Percentiles rank a stretch among this genome's conserved stretches.
Conservation (phyloP, 2,797 vertebrate species). For the Sebastolobus altivelis region DNA sequence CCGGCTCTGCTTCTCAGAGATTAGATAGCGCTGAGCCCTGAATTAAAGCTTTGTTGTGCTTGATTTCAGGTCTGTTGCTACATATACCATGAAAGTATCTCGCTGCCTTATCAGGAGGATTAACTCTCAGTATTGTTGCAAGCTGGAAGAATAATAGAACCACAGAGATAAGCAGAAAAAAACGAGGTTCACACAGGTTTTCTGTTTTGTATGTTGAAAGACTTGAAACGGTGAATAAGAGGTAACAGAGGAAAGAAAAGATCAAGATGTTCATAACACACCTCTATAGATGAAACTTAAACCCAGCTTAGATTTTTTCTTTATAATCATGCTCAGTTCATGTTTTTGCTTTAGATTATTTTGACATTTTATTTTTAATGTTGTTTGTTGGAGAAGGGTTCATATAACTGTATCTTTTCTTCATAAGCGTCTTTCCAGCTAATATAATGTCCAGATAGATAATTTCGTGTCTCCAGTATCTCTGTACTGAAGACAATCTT, state of each 20-base stretch:
- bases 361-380: neutral
- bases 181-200: neutral
- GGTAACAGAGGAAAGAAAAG: neutral
- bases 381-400: neutral
- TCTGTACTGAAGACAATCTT: neutral
- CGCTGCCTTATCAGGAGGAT: neutral
- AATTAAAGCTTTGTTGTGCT: conserved; percentile 29
- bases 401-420: too few relatives aligned
- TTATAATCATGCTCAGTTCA: neutral
- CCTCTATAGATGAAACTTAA: neutral
- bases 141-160: conserved; percentile 3
- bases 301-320: neutral
- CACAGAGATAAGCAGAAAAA: neutral
- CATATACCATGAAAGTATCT: neutral
- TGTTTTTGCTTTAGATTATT: neutral
- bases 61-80: conserved; percentile 24
- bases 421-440: neutral
- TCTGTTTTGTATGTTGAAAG: neutral
- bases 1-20: conserved; percentile 12
- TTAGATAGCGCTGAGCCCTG: conserved; percentile 29
- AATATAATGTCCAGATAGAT: neutral
- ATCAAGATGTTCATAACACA: neutral
- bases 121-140: neutral
- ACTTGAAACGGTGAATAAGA: neutral
- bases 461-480: neutral